A percentile compares a stretch with the other conserved stretches of the same genome.
phyloP scores from a whole-genome alignment of 2,888 invertebrate species.

The Sphinx pinastri region DNA sequence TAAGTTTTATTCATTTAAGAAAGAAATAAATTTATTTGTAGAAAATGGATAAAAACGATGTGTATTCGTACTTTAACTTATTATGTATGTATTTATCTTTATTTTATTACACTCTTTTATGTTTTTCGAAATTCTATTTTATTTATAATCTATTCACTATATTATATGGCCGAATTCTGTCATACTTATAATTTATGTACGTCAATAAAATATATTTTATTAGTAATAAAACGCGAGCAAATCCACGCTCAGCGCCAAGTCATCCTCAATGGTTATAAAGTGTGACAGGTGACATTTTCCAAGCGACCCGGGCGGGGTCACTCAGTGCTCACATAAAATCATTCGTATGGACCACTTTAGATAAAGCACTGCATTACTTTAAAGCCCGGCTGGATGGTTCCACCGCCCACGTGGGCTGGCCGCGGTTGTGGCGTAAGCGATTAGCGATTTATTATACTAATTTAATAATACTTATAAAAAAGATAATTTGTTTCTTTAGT shows the following conservation, averaged over 20 bases:
- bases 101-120: no score
- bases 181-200: not conserved
- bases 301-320: slow-evolving; percentile 31
- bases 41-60: no score
- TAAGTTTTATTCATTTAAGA: no score
- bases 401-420: slow-evolving; percentile 41
- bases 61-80: no score
- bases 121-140: no score
- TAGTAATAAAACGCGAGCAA: not conserved
- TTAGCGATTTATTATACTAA: slow-evolving; percentile 29
- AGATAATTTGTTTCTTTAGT: not conserved
- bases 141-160: no score
- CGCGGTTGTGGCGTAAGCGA: slow-evolving; percentile 27
- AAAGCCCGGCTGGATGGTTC: slow-evolving; percentile 41
- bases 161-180: no score
- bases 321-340: slow-evolving; percentile 56
- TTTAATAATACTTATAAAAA: not conserved
- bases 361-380: slow-evolving; percentile 53
- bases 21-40: no score
- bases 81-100: no score
- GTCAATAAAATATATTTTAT: not conserved
- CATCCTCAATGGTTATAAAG: slow-evolving; percentile 33
- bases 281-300: slow-evolving; percentile 45
- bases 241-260: slow-evolving; percentile 26
- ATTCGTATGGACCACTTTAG: slow-evolving; percentile 59